Conservation (phyloP, 2,797 vertebrate genomes). For the Antrozous pallidus region DNA sequence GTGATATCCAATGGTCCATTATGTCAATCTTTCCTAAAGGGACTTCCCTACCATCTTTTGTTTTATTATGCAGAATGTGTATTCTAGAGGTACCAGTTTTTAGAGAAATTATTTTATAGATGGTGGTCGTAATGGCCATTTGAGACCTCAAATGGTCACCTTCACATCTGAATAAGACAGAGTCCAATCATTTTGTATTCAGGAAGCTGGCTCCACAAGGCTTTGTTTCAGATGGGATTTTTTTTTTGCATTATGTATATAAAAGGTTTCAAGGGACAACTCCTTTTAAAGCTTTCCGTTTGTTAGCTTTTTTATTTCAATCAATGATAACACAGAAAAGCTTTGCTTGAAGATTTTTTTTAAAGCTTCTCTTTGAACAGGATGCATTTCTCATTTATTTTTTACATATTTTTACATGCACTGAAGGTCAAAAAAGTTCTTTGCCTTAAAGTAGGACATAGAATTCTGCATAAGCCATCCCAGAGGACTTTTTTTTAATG, state of each 20-base stretch:
- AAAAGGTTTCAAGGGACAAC: constrained; percentile 50
- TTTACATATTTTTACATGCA: constrained; percentile 61
- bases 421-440: constrained; percentile 67
- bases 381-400: constrained; percentile 58
- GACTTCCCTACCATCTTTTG: constrained; percentile 11
- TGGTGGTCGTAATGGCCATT: background rate
- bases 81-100: constrained; percentile 49
- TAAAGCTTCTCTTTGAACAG: constrained; percentile 48
- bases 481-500: background rate
- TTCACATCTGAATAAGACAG: constrained; percentile 8
- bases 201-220: background rate
- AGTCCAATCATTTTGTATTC: background rate
- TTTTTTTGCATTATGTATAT: background rate
- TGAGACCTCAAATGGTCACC: constrained; percentile 26
- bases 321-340: constrained; percentile 51
- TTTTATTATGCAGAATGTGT: background rate
- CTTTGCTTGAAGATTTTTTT: constrained; percentile 57
- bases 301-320: constrained; percentile 53
- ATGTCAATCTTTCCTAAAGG: background rate
- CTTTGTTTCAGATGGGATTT: constrained; percentile 58
- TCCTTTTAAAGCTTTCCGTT: constrained; percentile 45
- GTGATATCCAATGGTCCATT: accelerated
- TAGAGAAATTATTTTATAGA: constrained; percentile 32
- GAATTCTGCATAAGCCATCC: constrained; percentile 47
- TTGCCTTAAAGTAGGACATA: constrained; percentile 49